phyloP scores from a whole-genome alignment of 2,113 vertebrate species.

The Spheniscus mendiculus region DNA sequence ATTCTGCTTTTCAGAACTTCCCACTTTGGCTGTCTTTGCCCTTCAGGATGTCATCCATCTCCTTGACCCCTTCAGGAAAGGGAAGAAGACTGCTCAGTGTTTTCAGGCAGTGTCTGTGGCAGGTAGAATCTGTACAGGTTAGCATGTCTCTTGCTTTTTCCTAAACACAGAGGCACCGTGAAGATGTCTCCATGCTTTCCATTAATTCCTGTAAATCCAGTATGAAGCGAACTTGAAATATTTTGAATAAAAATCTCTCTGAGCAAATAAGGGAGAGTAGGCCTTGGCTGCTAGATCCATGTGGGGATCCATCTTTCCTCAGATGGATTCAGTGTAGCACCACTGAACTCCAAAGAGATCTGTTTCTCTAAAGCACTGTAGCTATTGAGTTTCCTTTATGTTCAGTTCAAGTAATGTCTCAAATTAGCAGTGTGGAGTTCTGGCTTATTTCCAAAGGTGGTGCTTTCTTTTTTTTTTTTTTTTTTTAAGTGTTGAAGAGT shows the following conservation, averaged over 20 bases:
- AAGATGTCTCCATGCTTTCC: not conserved
- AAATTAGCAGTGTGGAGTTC: not conserved
- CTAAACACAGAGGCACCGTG: not conserved
- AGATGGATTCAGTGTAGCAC: not conserved
- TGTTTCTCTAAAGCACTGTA: not conserved
- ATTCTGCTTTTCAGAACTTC: not conserved
- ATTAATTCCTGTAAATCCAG: not conserved
- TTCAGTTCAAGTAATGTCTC: not conserved
- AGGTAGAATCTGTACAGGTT: not conserved
- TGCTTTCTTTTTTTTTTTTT: not conserved
- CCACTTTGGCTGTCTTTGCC: not conserved
- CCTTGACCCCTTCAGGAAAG: not conserved
- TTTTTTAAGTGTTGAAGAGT: not conserved
- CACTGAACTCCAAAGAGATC: not conserved
- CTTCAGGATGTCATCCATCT: not conserved
- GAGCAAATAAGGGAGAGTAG: not conserved
- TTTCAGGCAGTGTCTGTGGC: not conserved
- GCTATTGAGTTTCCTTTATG: not conserved
- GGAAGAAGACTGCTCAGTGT: not conserved
- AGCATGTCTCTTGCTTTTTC: not conserved
- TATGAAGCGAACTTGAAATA: not conserved
- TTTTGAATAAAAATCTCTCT: not conserved
- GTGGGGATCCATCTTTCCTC: not conserved
- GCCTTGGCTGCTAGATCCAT: not conserved
- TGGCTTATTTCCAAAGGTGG: not conserved